Percentiles rank a stretch among this genome's conserved stretches.
Evolutionary conservation across 2,888 invertebrate species (phyloP).

Genomic region (Drosophila dives): DNA sequence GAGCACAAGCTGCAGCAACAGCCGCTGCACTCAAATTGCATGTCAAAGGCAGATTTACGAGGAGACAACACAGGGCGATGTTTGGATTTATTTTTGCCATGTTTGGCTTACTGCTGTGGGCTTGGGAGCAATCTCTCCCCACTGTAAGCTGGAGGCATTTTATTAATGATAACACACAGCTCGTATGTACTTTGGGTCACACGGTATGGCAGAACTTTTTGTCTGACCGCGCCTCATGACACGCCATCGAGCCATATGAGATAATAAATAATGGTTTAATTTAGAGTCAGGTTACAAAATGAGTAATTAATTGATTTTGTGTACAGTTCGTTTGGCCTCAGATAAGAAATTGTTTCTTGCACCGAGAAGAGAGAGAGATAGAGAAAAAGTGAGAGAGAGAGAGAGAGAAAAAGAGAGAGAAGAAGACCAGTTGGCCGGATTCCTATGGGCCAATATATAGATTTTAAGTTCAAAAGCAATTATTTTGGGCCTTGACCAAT

Average conservation of each 20-base stretch:
- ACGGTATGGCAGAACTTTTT: conserved; percentile 52
- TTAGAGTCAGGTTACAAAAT: conserved; percentile 72
- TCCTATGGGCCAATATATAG: conserved; percentile 3
- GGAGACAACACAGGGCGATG: conserved; percentile 34
- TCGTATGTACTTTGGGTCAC: conserved; percentile 11
- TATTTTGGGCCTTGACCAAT: conserved; percentile 24
- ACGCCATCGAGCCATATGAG: conserved; percentile 59
- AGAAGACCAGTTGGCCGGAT: not conserved
- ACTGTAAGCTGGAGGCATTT: conserved; percentile 29
- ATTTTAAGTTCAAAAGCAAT: conserved; percentile 16
- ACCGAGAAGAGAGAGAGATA: not conserved
- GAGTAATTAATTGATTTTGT: conserved; percentile 71
- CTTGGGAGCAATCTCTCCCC: not conserved
- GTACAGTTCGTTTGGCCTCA: conserved; percentile 34
- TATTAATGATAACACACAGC: conserved; percentile 46
- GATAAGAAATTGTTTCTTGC: conserved; percentile 22
- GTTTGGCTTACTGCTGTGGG: conserved; percentile 20
- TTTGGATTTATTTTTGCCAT: conserved; percentile 24
- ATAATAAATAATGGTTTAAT: conserved; percentile 80
- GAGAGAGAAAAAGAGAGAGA: not conserved
- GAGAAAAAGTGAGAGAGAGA: too few relatives aligned
- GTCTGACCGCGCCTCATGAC: conserved; percentile 40
- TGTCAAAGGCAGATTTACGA: conserved; percentile 81
- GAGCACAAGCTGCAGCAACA: conserved; percentile 63
- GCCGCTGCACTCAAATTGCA: conserved; percentile 76